Conservation (phyloP, 2,888 invertebrate species). For the Meteorus colon region DNA sequence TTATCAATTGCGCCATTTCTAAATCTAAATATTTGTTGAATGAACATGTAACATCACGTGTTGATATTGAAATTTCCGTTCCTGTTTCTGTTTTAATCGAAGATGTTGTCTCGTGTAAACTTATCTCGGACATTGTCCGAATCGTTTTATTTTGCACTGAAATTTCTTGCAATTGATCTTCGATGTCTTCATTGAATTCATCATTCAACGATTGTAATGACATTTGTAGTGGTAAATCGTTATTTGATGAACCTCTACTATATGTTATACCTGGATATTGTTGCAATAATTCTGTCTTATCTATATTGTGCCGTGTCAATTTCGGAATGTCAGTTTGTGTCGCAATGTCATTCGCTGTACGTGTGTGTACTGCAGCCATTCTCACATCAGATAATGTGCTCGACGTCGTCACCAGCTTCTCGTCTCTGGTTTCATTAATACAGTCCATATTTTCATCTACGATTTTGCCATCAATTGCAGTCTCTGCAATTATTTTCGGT, state of each 20-base stretch:
- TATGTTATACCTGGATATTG: slow-evolving; percentile 61
- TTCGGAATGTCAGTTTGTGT: slow-evolving; percentile 66
- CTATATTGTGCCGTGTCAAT: slow-evolving; percentile 42
- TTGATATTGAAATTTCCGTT: slow-evolving; percentile 71
- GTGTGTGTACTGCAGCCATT: slow-evolving; percentile 70
- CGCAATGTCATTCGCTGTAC: slow-evolving; percentile 71
- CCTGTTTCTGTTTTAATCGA: slow-evolving; percentile 72
- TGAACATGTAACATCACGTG: slow-evolving; percentile 69
- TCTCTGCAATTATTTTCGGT: not conserved
- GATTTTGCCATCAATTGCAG: not conserved
- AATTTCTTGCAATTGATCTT: slow-evolving; percentile 64
- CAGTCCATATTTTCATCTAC: slow-evolving; percentile 11
- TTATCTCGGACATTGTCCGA: slow-evolving; percentile 71
- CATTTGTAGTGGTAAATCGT: slow-evolving; percentile 58
- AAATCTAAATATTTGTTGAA: slow-evolving; percentile 70
- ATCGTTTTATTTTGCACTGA: slow-evolving; percentile 66
- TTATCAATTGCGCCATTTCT: slow-evolving; percentile 78
- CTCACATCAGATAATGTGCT: slow-evolving; percentile 57
- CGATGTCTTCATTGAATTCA: slow-evolving; percentile 62
- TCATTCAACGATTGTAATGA: slow-evolving; percentile 63
- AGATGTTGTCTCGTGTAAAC: slow-evolving; percentile 71
- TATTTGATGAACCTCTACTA: slow-evolving; percentile 56
- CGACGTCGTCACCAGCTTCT: slow-evolving; percentile 34
- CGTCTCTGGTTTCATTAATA: slow-evolving; percentile 51
- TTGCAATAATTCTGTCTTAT: slow-evolving; percentile 48